These are phyloP conservation scores for Polydrusus tereticollis DNA, from an alignment of 2,888 invertebrate species.

Conservation along the genomic window DNA sequence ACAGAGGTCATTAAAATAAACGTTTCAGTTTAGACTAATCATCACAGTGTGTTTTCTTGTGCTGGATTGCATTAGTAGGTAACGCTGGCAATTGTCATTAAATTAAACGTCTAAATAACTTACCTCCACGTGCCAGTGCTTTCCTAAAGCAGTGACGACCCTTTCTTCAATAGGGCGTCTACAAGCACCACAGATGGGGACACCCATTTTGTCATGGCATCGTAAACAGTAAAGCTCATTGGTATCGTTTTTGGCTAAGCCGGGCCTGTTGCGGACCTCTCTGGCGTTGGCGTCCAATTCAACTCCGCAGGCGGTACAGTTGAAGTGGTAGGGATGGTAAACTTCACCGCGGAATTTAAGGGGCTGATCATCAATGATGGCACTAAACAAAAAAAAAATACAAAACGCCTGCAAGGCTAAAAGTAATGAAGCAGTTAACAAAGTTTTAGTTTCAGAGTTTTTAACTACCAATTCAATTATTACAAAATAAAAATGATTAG, in stretches of 20 bases:
- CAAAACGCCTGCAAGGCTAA: too few relatives aligned
- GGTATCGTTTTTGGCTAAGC: constrained; percentile 91
- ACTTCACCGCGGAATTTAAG: constrained; percentile 94
- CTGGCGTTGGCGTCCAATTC: constrained; percentile 97
- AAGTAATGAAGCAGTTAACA: too few relatives aligned
- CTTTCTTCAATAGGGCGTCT: constrained; percentile 98
- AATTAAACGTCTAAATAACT: constrained; percentile 26
- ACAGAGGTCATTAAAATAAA: too few relatives aligned
- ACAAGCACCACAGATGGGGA: constrained; percentile 99
- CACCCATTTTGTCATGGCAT: constrained; percentile 99
- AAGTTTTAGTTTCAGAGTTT: too few relatives aligned
- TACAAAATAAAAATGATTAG: too few relatives aligned
- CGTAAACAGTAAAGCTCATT: constrained; percentile 97
- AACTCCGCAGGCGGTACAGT: constrained; percentile 91
- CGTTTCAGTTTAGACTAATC: too few relatives aligned
- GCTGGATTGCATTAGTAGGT: too few relatives aligned
- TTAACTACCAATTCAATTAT: too few relatives aligned
- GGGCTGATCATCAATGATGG: constrained; percentile 92
- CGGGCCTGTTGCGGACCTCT: constrained; percentile 91
- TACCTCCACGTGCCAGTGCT: constrained; percentile 98
- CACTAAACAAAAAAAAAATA: constrained; percentile 72
- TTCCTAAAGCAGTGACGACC: constrained; percentile 97
- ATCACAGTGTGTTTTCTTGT: too few relatives aligned
- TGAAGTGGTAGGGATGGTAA: constrained; percentile 99
- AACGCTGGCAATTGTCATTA: too few relatives aligned